Base-by-base conservation (phyloP, 2,888 invertebrate genomes). In the Piscicola geometra region DNA sequence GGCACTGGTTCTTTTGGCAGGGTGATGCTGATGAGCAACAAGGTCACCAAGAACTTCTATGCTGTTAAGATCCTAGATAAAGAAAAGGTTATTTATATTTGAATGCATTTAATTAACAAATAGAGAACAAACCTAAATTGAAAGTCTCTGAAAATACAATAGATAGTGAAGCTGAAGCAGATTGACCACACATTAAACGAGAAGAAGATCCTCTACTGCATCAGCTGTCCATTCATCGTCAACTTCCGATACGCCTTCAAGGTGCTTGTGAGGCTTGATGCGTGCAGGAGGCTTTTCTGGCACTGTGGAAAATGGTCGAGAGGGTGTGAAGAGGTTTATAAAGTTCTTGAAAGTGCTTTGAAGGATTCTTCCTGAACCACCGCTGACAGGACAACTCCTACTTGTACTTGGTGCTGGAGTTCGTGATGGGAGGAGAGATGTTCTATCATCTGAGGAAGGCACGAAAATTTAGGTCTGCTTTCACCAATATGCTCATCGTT, bases 1-100 rank as follows among this genome's bases (percentile, higher is more conserved):
- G 99, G 99, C 76, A 99, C 98, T 25, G 99, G 99, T 77, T 98
- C 97, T 2, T 99, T 99, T 86, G 99, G 99, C 47, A 90, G 99
- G 78, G 99, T 99, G 56, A 99, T 99, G 99, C 93, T 99, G 86
- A 99, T 99, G 68, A 96, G 98, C 88, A 94, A 98, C 87, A 98
- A 97, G 88, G 91, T 92, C 77, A 92, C 92, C 84, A 94, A 94
- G 89, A 93, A 95, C 87, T 98, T 93, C 87, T 99, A 93, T 87
- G 99, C 99, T 83, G 99, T 99, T 98, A 99, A 99, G 90, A 99
- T 99, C 86, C 90, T 99, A 85, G 98, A 99, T 87, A 99, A 99
- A 90, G 98, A 99, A 87, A 99, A 99, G 90, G 97, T 88, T 32
- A 52, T 71, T 71, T 52, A 30, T 56, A 41, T 41, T 41, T 41